These are phyloP conservation scores for Meloe dianella DNA, from an alignment of 2,888 invertebrate species.

Conservation along the genomic window DNA sequence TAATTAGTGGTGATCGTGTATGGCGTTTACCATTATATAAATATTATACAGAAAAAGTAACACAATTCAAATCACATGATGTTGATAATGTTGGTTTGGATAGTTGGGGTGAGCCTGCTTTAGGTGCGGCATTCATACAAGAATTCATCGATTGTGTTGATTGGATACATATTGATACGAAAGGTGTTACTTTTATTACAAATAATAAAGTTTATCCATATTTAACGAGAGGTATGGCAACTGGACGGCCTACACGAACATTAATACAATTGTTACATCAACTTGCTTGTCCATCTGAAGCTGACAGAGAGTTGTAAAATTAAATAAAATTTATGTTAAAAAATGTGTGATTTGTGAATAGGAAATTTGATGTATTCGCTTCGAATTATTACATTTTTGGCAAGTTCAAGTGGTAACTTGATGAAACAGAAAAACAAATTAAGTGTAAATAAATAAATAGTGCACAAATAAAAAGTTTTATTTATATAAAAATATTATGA, in stretches of 20 bases:
- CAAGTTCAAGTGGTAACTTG: too few species aligned
- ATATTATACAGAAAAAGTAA: slow-evolving; percentile 62
- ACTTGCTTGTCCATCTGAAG: slow-evolving; percentile 55
- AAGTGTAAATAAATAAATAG: too few species aligned
- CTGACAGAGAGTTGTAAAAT: slow-evolving; percentile 22
- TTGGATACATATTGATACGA: slow-evolving; percentile 69
- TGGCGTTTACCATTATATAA: slow-evolving; percentile 69
- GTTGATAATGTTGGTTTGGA: slow-evolving; percentile 57
- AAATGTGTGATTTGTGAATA: too few species aligned
- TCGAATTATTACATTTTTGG: too few species aligned
- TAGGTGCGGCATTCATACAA: slow-evolving; percentile 57
- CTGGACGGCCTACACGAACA: slow-evolving; percentile 63
- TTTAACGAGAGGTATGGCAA: slow-evolving; percentile 61
- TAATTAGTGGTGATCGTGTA: slow-evolving; percentile 66
- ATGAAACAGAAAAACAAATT: too few species aligned
- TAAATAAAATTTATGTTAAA: too few species aligned
- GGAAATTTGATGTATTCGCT: too few species aligned
- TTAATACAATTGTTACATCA: slow-evolving; percentile 61
- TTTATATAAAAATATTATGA: too few species aligned
- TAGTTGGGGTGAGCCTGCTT: slow-evolving; percentile 51
- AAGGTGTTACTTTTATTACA: slow-evolving; percentile 63
- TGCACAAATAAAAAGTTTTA: too few species aligned
- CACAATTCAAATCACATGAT: slow-evolving; percentile 59
- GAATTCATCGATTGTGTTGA: slow-evolving; percentile 65
- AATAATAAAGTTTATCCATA: slow-evolving; percentile 64